Percentiles rank a stretch among this genome's conserved stretches.
phyloP scores from a whole-genome alignment of 64 coral and sea anemone species.

The Stichodactyla helianthus region DNA sequence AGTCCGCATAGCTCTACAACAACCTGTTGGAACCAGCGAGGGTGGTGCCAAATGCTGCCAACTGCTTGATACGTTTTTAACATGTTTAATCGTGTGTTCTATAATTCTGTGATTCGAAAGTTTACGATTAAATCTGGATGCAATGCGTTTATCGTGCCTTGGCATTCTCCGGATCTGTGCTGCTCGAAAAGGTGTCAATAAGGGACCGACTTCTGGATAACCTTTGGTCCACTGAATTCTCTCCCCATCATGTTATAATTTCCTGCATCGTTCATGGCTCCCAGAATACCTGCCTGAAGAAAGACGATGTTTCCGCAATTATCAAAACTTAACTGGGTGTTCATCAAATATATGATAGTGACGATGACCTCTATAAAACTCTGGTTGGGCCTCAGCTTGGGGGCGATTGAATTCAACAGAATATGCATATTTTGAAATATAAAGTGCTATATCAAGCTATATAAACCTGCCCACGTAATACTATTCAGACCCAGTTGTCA shows the following conservation, averaged over 20 bases:
- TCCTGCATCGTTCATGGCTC: slow-evolving; percentile 14
- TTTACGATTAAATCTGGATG: not conserved
- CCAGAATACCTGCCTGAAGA: slow-evolving; percentile 16
- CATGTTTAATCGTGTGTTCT: not conserved
- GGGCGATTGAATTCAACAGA: too few relatives aligned
- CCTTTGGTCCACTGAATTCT: too few relatives aligned
- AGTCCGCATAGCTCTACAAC: not conserved
- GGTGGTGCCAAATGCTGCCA: not conserved
- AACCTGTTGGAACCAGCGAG: not conserved
- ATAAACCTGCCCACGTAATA: too few relatives aligned
- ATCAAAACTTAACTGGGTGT: not conserved
- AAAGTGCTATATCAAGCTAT: too few relatives aligned
- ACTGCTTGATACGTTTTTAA: not conserved
- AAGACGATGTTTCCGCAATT: slow-evolving; percentile 20
- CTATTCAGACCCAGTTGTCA: too few relatives aligned
- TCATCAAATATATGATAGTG: not conserved
- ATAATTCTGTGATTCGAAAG: not conserved
- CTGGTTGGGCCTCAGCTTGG: not conserved
- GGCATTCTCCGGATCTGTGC: slow-evolving; percentile 23
- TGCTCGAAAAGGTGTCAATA: not conserved
- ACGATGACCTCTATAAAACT: not conserved
- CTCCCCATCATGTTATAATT: not conserved
- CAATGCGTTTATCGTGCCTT: not conserved
- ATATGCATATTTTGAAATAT: too few relatives aligned
- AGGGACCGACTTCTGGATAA: not conserved